Base-by-base conservation (phyloP, 2,888 invertebrate genomes). In the Drosophila parthenogenetica region DNA sequence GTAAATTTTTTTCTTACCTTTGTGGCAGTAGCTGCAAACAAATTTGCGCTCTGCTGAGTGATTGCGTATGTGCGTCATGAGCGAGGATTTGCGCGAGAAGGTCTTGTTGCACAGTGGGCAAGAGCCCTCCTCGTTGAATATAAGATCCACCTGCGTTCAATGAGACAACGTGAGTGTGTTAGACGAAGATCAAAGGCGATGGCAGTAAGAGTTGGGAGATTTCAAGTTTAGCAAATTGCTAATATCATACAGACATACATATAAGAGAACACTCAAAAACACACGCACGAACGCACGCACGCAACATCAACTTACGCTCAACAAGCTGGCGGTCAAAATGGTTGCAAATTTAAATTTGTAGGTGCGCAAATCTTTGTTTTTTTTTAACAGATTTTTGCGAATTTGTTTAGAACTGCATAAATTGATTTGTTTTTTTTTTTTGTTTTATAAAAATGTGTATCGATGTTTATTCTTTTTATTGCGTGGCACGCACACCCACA, bases 81-180 rank as follows among this genome's bases (percentile, higher is more conserved):
- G 82, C 58, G 92, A 92, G 61, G 92, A 91, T 81, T 92, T 92
- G 32, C 92, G 89, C 59, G 93, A 92, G 84, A 92, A 92, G 55
- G 92, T 92, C 81, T 92, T 92, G 77, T 92, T 91, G 86, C 92
- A 92, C 57, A 92, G 88, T 60, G 92, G 92, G 80, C 92, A 92
- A 16, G 92, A 90, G 76, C 92, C 92, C 87, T 92, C 92, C 81
- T 92, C 92, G 74, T 92, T 92, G 69, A 92, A 92, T 74, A 92
- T 87, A 61, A 92, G 85, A 87, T 92, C 92, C 81, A 92, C 92
- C 92, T 92, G 77, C 37, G 61, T 71, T 54, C 5, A 72, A 59
- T 53, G 51, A 29, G 53, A n/a, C 2, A 72, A 49, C 29, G 55
- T 17, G 29, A 49, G 29, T 1, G 35, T 13, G 35, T 13, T 13